Evolutionary conservation across 2,888 invertebrate species (phyloP).

Genomic region (Melanchra persicariae): DNA sequence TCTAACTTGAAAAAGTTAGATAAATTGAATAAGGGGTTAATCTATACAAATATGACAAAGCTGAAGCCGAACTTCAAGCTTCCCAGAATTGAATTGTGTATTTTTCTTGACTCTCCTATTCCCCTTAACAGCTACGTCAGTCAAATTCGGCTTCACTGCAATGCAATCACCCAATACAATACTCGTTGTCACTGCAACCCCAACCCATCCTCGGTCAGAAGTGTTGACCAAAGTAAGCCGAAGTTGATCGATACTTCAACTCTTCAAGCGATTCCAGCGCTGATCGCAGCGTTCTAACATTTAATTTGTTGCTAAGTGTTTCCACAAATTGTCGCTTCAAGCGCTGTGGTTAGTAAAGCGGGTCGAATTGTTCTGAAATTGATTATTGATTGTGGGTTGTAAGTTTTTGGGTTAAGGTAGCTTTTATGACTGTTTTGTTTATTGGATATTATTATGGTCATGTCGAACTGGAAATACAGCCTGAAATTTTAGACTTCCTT

Average conservation of each 20-base stretch:
- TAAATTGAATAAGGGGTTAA: too few relatives aligned
- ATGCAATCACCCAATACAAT: constrained; percentile 2
- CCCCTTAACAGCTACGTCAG: background rate
- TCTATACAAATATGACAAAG: too few relatives aligned
- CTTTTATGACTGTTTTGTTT: background rate
- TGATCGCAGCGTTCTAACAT: constrained; percentile 44
- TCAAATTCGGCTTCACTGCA: background rate
- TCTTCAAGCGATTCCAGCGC: constrained; percentile 20
- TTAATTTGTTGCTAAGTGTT: constrained; percentile 56
- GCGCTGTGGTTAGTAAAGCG: background rate
- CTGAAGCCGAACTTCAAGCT: too few relatives aligned
- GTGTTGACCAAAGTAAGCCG: constrained; percentile 52
- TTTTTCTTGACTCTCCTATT: too few relatives aligned
- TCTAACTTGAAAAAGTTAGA: too few relatives aligned
- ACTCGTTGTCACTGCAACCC: constrained; percentile 29
- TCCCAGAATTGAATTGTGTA: too few relatives aligned
- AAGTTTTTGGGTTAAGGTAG: background rate
- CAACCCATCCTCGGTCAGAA: constrained; percentile 24
- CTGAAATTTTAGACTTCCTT: background rate
- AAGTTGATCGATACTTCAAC: constrained; percentile 43
- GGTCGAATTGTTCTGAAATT: constrained; percentile 15
- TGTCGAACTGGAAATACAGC: background rate
- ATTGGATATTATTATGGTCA: background rate
- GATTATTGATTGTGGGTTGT: constrained; percentile 11
- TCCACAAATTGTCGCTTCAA: constrained; percentile 30